Evolutionary conservation across 92 coral and sea anemone genomes (phyloP).

Genomic region (Palythoa heliodiscus): DNA sequence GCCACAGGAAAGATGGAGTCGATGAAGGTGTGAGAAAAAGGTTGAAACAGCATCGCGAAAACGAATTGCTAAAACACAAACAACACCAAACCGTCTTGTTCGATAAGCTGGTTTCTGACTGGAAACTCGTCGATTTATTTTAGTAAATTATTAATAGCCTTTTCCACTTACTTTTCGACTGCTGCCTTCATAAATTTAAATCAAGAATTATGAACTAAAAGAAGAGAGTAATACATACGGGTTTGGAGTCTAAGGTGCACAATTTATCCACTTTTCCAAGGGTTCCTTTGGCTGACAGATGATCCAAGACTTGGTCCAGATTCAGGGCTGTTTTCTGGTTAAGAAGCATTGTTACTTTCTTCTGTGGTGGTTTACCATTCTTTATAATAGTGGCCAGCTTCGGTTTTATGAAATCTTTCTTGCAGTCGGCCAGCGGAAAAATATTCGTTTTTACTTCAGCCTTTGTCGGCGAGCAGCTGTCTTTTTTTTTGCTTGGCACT

Average conservation of each 20-base stretch:
- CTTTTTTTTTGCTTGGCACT: conserved; percentile 64
- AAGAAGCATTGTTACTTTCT: conserved; percentile 99
- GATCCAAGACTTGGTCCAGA: conserved; percentile 93
- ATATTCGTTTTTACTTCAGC: conserved; percentile 16
- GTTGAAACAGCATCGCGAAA: neutral
- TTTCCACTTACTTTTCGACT: conserved; percentile 22
- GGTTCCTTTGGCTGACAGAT: conserved; percentile 94
- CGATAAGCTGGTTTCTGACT: neutral
- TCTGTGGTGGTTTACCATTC: conserved; percentile 97
- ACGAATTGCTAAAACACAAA: conserved; percentile 1
- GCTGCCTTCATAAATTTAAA: conserved; percentile 32
- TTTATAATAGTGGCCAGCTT: conserved; percentile 94
- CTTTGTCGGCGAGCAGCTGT: conserved; percentile 29
- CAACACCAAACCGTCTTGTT: neutral
- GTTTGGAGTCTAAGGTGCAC: conserved; percentile 82
- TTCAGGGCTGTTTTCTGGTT: conserved; percentile 90
- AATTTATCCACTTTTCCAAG: conserved; percentile 95
- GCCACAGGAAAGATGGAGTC: conserved; percentile 12
- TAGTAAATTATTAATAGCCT: conserved; percentile 35
- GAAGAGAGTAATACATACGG: conserved; percentile 57
- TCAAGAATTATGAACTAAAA: conserved; percentile 44
- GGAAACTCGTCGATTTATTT: conserved; percentile 14
- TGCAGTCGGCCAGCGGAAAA: conserved; percentile 36
- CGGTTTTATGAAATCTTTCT: conserved; percentile 92
- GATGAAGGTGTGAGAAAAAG: conserved; percentile 26